phyloP scores from a whole-genome alignment of 2,113 vertebrate genomes.

The Hydrolagus affinis region DNA sequence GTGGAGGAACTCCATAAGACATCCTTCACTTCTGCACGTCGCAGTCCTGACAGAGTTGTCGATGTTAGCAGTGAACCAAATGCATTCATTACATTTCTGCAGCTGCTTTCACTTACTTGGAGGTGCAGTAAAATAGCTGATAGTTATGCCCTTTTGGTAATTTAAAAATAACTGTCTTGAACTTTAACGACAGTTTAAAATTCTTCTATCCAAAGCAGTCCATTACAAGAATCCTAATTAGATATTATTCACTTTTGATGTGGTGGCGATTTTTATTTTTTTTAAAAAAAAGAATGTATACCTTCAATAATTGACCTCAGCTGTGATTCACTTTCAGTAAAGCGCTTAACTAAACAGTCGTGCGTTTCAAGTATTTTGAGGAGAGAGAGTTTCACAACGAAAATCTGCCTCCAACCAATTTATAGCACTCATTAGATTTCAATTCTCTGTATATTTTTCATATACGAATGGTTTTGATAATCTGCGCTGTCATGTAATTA shows the following conservation, averaged over 20 bases:
- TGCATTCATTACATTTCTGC: background rate
- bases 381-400: background rate
- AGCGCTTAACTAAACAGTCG: background rate
- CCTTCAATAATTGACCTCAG: background rate
- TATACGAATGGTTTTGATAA: background rate
- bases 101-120: background rate
- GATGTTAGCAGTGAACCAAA: slow-evolving; percentile 13
- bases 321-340: background rate
- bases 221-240: background rate
- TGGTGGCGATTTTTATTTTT: background rate
- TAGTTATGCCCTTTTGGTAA: background rate
- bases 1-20: background rate
- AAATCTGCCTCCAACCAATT: background rate
- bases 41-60: background rate
- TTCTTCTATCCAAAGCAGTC: background rate
- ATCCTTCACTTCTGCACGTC: background rate
- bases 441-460: background rate
- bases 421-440: background rate
- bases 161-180: slow-evolving; percentile 16
- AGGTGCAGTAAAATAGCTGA: background rate
- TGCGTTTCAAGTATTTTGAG: background rate
- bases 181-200: background rate
- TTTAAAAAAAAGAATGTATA: background rate
- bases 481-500: no score
- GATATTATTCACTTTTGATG: background rate